Base-by-base conservation (phyloP, 1,140 invertebrate genomes). In the Megathymus violae region DNA sequence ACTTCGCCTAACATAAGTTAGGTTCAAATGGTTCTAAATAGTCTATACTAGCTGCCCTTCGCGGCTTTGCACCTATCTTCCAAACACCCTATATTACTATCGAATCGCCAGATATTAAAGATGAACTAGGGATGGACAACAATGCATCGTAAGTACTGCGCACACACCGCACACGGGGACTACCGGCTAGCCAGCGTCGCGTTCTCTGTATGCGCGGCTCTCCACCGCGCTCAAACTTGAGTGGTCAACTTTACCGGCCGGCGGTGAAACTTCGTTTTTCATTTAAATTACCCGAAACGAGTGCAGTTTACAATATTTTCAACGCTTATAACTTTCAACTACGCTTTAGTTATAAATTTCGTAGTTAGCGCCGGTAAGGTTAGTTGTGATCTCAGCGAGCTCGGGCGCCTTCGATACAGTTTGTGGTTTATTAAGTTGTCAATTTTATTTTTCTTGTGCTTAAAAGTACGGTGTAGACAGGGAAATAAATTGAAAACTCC, bases 261-360 rank as follows among this genome's bases (percentile, higher is more conserved):
- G 76, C 78, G 73, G 70, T 64, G 69, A 77, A 87, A 90, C 84
- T 90, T 88, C 77, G 79, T 82, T 88, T 88, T 85, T 83, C 85
- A 88, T 90, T 90, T 90, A 88, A 88, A 88, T 88, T 85, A 75
- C 72, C 78, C 78, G 78, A 80, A 90, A 88, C 81, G 81, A 88
- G 80, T 84, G 69, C 80, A 77, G 81, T 80, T 88, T 88, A 88
- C 83, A 84, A 88, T 88, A 88, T 88, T 89, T 88, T 82, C 82
- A 78, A 78, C 78, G 78, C 76, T 80, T 62, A 64, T 73, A 86
- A 84, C 78, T 86, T 82, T 80, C 74, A 63, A 74, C 64, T 78
- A 60, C 66, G 76, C 64, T 75, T 80, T 87, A 62, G 84, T 84
- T 84, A 87, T 88, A 86, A 87, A 89, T 89, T 88, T 85, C 73